Evolutionary conservation across 2,888 invertebrate genomes (phyloP), one percentile per base, ranked within the genome.

Genomic region (Dolichomitus sp.): DNA sequence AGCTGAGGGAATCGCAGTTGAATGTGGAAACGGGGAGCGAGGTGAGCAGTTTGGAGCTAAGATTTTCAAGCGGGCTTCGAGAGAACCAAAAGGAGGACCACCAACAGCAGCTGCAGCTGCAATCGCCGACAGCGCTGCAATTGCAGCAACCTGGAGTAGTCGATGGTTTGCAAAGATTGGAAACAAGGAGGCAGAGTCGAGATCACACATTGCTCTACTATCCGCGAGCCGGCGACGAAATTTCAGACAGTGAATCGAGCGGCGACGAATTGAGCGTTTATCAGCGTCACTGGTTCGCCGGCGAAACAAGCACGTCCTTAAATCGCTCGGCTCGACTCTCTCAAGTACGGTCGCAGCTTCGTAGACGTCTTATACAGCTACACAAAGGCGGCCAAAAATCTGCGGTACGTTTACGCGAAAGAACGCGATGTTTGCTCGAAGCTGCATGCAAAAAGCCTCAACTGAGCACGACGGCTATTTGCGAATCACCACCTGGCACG

Each of bases 351-450:
- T 91, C 92, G 5, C 94, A 94, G 84, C 85, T 95, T 33, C 93
- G 95, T 11, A 92, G 95, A 30, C 94, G 94, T 87, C 93, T 95
- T 72, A 92, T 93, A 23, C 95, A 95, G 75, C 86, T 94, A 14
- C 92, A 92, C 77, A 90, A 90, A 59, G 90, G 92, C 59, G 93
- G 92, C 7, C 85, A 82, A 37, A 91, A 92, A 30, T 89, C 93
- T 1, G 90, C 93, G 73, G 72, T 68, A 14, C 68, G 87, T 1
- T 74, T 93, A 27, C 90, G 90, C 14, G 88, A 91, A 27, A 89
- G 90, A 68, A 89, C 93, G 11, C 89, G 87, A 23, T 90, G 89
- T 79, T 77, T 93, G 27, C 63, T 93, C 27, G 87, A 90, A 27
- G 89, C 88, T 4, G 89, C 91, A 54, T 88, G 84, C 50, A 90